Conservation (phyloP, 2,113 vertebrate genomes). For the Struthio camelus region DNA sequence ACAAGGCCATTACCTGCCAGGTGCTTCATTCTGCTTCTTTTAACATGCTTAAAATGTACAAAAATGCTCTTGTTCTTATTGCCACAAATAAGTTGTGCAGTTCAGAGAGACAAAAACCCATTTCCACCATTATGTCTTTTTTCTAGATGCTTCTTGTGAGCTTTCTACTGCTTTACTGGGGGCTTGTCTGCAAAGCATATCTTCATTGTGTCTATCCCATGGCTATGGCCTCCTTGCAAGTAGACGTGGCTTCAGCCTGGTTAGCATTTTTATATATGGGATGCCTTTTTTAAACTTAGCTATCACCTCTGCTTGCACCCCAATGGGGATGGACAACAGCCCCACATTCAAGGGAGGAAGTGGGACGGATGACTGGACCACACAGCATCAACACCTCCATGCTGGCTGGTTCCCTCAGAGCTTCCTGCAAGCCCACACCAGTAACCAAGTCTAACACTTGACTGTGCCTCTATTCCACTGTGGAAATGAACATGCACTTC, state of each 20-base stretch:
- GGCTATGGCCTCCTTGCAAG: background rate
- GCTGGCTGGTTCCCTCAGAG: background rate
- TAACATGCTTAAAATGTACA: background rate
- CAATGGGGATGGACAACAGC: no score
- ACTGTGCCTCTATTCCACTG: background rate
- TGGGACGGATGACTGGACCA: background rate
- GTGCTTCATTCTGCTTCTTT: background rate
- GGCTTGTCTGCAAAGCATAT: background rate
- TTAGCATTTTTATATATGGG: background rate
- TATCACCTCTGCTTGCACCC: background rate
- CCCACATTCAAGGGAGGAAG: background rate
- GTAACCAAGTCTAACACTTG: background rate
- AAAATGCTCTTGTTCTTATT: background rate
- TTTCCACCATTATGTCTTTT: background rate
- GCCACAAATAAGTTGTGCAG: background rate
- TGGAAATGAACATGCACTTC: background rate
- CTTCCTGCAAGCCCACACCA: background rate
- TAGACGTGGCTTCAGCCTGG: background rate
- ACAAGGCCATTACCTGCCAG: background rate
- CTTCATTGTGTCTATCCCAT: background rate
- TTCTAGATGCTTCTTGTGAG: background rate
- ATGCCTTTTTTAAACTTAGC: background rate
- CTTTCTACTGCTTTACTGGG: background rate
- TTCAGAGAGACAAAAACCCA: background rate
- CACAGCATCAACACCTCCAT: background rate